Evolutionary conservation across 2,888 invertebrate species (phyloP).

Genomic region (Synanthedon vespiformis): DNA sequence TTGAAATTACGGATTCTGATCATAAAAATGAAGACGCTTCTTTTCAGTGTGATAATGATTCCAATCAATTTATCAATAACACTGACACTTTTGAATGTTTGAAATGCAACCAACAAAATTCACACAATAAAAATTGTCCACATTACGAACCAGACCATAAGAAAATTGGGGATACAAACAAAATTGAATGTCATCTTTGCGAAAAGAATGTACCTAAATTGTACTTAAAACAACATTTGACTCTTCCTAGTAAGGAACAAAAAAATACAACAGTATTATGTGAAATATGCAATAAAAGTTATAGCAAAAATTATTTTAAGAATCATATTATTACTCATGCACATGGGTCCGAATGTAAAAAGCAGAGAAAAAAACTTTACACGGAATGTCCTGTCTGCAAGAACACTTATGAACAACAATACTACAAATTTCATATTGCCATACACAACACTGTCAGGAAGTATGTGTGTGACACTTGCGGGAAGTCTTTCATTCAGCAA

Average conservation of each 20-base stretch:
- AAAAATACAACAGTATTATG: slow-evolving; percentile 7
- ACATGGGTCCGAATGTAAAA: background rate
- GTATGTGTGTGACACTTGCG: slow-evolving; percentile 43
- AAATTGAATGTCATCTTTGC: background rate
- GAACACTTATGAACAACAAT: slow-evolving; percentile 32
- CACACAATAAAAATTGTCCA: no score
- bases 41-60: no score
- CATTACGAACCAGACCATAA: background rate
- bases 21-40: no score
- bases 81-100: no score
- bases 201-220: background rate
- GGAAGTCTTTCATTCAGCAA: slow-evolving; percentile 34
- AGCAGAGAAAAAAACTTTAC: background rate
- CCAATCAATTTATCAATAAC: no score
- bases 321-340: slow-evolving; percentile 6
- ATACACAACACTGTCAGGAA: slow-evolving; percentile 39
- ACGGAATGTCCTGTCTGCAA: slow-evolving; percentile 21
- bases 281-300: slow-evolving; percentile 8
- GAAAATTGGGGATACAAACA: background rate
- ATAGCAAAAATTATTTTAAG: slow-evolving; percentile 8
- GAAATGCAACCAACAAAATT: no score
- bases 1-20: no score
- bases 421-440: slow-evolving; percentile 36
- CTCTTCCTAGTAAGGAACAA: slow-evolving; percentile 1
- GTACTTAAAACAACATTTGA: slow-evolving; percentile 6